phyloP scores from a whole-genome alignment of 2,113 vertebrate genomes.

The Gavialis gangeticus region DNA sequence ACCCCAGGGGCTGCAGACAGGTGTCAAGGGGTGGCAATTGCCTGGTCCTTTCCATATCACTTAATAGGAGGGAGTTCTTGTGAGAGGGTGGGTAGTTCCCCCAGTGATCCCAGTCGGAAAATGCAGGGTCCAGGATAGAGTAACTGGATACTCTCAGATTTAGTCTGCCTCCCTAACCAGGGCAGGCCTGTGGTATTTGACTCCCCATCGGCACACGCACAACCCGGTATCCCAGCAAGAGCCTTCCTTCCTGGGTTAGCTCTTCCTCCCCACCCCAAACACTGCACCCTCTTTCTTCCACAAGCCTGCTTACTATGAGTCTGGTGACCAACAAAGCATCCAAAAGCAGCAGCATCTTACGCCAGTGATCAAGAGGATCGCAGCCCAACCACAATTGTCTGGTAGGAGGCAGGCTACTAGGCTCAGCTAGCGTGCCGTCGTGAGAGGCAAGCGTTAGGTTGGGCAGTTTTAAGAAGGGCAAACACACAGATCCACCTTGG shows the following conservation, averaged over 20 bases:
- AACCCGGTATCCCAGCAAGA: neutral
- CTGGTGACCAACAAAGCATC: neutral
- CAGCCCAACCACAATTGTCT: neutral
- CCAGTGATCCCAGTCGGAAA: neutral
- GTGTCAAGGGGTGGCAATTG: neutral
- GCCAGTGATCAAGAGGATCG: neutral
- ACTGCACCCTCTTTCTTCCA: neutral
- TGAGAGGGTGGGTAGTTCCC: too few relatives aligned
- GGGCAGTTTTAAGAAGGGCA: neutral
- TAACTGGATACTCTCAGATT: neutral
- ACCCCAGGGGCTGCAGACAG: fast-evolving
- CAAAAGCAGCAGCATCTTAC: neutral
- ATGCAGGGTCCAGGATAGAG: too few relatives aligned
- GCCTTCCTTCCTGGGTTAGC: neutral
- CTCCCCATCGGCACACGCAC: too few relatives aligned
- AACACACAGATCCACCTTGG: neutral
- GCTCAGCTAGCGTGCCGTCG: neutral
- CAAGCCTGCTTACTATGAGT: neutral
- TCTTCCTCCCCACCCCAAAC: neutral
- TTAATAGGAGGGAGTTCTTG: too few relatives aligned
- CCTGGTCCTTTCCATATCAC: neutral
- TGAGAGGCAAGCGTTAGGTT: neutral
- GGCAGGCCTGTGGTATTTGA: neutral
- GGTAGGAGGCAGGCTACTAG: neutral
- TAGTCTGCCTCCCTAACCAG: neutral